A percentile compares a stretch with the other conserved stretches of the same genome.
Conservation (phyloP, 1,140 invertebrate species). For the Gonatopus flavifemur region DNA sequence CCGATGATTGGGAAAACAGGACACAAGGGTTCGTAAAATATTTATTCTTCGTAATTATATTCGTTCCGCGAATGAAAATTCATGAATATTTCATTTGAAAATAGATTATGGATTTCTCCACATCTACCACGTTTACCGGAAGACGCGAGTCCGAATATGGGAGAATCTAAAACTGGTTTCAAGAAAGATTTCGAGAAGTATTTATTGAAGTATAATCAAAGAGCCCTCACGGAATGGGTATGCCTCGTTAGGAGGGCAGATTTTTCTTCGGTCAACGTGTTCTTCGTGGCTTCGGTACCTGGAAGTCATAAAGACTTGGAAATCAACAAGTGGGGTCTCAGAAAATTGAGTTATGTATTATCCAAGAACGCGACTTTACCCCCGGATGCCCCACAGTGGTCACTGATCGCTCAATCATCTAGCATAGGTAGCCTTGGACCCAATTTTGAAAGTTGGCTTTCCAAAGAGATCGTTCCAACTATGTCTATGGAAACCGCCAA, state of each 20-base stretch:
- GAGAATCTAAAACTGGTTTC: conserved; percentile 84
- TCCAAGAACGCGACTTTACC: conserved; percentile 65
- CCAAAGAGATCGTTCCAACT: conserved; percentile 66
- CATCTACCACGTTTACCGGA: conserved; percentile 66
- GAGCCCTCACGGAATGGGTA: conserved; percentile 72
- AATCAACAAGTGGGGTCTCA: conserved; percentile 70
- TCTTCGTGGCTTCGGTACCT: conserved; percentile 82
- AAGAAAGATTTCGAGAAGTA: conserved; percentile 85
- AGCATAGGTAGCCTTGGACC: conserved; percentile 86
- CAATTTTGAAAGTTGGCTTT: conserved; percentile 70
- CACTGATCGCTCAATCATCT: conserved; percentile 81
- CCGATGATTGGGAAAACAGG: conserved; percentile 90
- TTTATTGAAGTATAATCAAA: conserved; percentile 72
- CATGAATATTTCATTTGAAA: conserved; percentile 11
- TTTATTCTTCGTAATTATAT: conserved; percentile 2
- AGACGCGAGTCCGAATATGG: conserved; percentile 61
- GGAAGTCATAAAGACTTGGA: conserved; percentile 70
- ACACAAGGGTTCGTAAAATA: conserved; percentile 77
- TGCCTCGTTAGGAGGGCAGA: conserved; percentile 73
- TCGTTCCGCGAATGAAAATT: no score
- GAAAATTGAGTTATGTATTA: conserved; percentile 67
- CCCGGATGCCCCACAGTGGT: conserved; percentile 62
- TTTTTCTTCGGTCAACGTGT: conserved; percentile 81
- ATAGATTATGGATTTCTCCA: conserved; percentile 79
- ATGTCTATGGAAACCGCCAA: conserved; percentile 59